Conservation (phyloP, 2,797 vertebrate species). For the Sebastes variabilis region DNA sequence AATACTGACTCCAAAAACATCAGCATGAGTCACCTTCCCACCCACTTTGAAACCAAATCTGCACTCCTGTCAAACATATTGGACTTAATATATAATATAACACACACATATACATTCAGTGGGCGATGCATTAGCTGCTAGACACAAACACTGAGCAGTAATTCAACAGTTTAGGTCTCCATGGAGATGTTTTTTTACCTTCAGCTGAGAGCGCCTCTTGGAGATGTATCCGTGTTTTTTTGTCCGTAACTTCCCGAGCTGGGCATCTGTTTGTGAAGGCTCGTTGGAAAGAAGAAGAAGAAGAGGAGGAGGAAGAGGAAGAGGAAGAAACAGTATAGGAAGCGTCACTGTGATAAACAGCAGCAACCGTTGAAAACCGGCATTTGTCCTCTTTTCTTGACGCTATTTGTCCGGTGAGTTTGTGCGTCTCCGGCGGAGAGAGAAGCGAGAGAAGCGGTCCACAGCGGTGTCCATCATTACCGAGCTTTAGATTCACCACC, state of each 20-base stretch:
- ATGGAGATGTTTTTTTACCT: conserved; percentile 58
- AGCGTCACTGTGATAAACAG: conserved; percentile 12
- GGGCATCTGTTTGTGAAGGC: conserved; percentile 54
- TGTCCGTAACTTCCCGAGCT: conserved; percentile 67
- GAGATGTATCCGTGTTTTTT: conserved; percentile 56
- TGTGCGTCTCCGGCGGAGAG: conserved; percentile 47
- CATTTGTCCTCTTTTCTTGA: conserved; percentile 13
- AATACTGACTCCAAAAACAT: conserved; percentile 39
- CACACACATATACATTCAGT: conserved; percentile 1
- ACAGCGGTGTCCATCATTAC: conserved; percentile 74
- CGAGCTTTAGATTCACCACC: conserved; percentile 53
- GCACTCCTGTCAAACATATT: conserved; percentile 40
- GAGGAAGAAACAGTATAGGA: background rate
- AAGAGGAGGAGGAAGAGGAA: background rate
- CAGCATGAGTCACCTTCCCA: conserved; percentile 68
- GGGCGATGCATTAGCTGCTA: background rate
- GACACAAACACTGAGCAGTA: conserved; percentile 1
- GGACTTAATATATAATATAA: conserved; percentile 9
- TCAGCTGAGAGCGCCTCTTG: conserved; percentile 17
- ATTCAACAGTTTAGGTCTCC: conserved; percentile 41
- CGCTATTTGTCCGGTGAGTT: conserved; percentile 64
- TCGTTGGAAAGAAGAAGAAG: background rate
- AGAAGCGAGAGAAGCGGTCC: conserved; percentile 50
- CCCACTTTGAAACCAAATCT: conserved; percentile 53
- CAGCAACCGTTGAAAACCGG: conserved; percentile 3